Conservation (phyloP, 2,113 vertebrate species). For the Galemys pyrenaicus region DNA sequence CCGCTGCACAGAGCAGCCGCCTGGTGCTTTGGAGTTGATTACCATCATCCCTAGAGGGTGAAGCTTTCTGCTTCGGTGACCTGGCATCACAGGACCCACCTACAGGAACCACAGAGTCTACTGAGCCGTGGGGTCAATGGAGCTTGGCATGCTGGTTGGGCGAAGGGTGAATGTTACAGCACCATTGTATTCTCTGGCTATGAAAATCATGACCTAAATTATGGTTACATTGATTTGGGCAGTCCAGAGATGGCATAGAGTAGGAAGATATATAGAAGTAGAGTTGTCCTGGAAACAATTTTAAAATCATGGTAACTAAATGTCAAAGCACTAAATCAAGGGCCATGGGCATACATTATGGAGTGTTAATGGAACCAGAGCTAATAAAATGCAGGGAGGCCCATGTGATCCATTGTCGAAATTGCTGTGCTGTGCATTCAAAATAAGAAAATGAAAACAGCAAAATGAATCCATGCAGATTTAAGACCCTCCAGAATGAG, state of each 20-base stretch:
- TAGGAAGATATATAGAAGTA: conserved; percentile 15
- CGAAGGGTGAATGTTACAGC: not conserved
- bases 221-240: conserved; percentile 50
- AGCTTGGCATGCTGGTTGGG: not conserved
- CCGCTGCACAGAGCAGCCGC: conserved; percentile 42
- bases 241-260: not conserved
- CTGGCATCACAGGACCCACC: not conserved
- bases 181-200: not conserved
- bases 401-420: not conserved
- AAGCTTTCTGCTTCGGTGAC: conserved; percentile 54
- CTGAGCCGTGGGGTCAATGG: not conserved
- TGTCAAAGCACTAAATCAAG: conserved; percentile 40
- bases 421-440: not conserved
- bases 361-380: not conserved
- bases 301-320: conserved; percentile 52
- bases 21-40: conserved; percentile 74
- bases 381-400: not conserved
- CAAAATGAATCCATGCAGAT: not conserved
- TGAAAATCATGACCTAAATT: not conserved
- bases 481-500: not conserved
- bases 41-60: conserved; percentile 56
- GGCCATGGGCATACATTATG: not conserved
- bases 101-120: conserved; percentile 17
- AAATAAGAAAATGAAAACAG: conserved; percentile 34
- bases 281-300: conserved; percentile 41